Conservation (phyloP, 2,113 vertebrate genomes). For the Mormyrus iriodes region DNA sequence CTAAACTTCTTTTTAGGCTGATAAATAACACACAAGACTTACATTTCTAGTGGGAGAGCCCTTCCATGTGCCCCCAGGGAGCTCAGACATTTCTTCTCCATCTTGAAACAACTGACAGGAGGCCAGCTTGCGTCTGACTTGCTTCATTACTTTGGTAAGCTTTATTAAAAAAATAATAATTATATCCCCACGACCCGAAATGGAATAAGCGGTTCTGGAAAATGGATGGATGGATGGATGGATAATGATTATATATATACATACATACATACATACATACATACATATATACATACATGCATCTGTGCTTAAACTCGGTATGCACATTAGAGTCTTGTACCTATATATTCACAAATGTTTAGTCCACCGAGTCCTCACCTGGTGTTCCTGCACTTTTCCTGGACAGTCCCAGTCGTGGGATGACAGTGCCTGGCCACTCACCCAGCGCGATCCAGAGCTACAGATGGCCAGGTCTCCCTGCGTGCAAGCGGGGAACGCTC, state of each 20-base stretch:
- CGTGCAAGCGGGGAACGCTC: conserved; percentile 41
- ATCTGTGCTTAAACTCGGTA: not conserved
- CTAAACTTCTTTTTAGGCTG: not conserved
- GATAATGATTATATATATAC: too few species aligned
- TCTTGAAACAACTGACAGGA: conserved; percentile 57
- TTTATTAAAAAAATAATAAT: conserved; percentile 44
- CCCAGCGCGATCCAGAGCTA: not conserved
- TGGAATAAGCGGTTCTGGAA: too few species aligned
- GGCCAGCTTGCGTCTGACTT: conserved; percentile 70
- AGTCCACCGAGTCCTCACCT: conserved; percentile 47
- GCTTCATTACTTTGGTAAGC: conserved; percentile 63
- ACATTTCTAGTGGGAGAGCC: conserved; percentile 54
- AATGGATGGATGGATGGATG: too few species aligned
- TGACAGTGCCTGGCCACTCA: not conserved
- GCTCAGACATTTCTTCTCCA: conserved; percentile 35
- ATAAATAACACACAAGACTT: conserved; percentile 31
- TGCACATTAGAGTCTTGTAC: not conserved
- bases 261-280: too few species aligned
- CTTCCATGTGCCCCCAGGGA: conserved; percentile 47
- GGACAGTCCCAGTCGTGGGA: conserved; percentile 12
- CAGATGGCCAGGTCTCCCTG: conserved; percentile 42
- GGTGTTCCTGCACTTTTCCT: conserved; percentile 45
- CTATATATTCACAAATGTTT: not conserved
- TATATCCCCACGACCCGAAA: too few species aligned
- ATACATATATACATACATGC: too few species aligned